Evolutionary conservation across 2,797 vertebrate genomes (phyloP).

Genomic region (Spatula versicolor): DNA sequence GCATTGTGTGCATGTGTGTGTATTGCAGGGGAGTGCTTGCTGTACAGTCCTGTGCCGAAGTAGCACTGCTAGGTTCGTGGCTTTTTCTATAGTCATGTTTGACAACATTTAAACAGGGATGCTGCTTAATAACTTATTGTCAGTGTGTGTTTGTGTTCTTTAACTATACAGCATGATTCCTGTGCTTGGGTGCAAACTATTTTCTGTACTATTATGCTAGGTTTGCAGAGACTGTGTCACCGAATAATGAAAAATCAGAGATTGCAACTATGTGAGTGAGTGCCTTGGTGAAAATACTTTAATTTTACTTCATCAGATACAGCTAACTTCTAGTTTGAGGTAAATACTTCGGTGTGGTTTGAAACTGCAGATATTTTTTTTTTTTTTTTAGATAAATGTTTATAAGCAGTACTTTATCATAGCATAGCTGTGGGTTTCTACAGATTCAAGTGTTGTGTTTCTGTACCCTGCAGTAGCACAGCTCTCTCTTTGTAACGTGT

Average conservation of each 20-base stretch:
- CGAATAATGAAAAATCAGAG: not conserved
- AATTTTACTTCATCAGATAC: not conserved
- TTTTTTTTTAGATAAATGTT: not conserved
- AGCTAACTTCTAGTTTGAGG: not conserved
- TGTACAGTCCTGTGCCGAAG: constrained; percentile 29
- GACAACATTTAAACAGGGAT: not conserved
- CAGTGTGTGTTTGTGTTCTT: not conserved
- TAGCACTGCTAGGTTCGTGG: not conserved
- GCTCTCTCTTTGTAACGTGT: not conserved
- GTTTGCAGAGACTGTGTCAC: not conserved
- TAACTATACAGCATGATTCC: not conserved
- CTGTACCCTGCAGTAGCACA: constrained; percentile 17
- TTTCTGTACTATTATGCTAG: not conserved
- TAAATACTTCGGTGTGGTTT: not conserved
- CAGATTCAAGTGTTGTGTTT: not conserved
- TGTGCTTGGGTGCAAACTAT: not conserved
- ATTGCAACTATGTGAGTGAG: not conserved
- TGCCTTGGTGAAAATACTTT: not conserved
- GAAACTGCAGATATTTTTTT: not conserved
- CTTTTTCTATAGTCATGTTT: not conserved
- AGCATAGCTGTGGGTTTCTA: not conserved
- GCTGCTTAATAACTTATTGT: not conserved
- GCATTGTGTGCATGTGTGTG: not conserved
- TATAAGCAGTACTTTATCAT: not conserved
- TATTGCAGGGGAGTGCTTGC: constrained; percentile 47